phyloP scores from a whole-genome alignment of 1,140 invertebrate species.

The Drosophila bifasciata region DNA sequence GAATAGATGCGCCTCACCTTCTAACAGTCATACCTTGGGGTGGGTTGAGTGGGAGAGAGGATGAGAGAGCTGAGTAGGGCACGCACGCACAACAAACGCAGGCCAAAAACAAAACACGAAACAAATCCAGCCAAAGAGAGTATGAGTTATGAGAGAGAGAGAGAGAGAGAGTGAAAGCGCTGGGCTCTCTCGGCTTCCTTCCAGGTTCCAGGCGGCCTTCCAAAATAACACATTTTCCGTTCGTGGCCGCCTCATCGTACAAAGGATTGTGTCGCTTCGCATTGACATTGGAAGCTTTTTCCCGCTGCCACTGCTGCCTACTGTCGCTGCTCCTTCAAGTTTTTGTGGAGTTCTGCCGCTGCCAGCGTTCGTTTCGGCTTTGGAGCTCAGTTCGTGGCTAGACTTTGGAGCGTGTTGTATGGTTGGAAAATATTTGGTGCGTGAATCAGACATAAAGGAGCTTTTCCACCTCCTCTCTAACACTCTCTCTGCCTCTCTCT shows the following conservation, averaged over 20 bases:
- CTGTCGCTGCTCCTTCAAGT: constrained; percentile 9
- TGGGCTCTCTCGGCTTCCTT: constrained; percentile 6
- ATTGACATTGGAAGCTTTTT: constrained; percentile 65
- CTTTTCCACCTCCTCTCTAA: constrained; percentile 3
- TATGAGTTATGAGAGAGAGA: constrained; percentile 2
- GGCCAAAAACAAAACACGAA: constrained; percentile 38
- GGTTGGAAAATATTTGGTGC: constrained; percentile 62
- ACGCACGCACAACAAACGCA: constrained; percentile 46
- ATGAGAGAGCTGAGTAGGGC: not conserved
- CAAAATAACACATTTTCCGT: constrained; percentile 75
- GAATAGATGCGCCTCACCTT: no score
- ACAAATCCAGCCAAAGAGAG: not conserved
- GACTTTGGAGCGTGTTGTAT: constrained; percentile 78
- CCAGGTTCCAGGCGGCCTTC: constrained; percentile 65
- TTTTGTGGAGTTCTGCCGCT: constrained; percentile 52
- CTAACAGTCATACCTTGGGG: not conserved
- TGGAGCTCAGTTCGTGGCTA: constrained; percentile 76
- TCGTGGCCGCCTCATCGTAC: constrained; percentile 17
- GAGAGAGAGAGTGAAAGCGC: constrained; percentile 11
- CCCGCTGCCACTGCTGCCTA: no score
- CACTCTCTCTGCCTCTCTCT: not conserved
- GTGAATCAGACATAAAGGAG: constrained; percentile 51
- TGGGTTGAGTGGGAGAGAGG: not conserved
- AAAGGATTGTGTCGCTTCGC: constrained; percentile 64
- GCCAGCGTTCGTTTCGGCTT: constrained; percentile 21